Conservation (phyloP, 2,888 invertebrate species). For the Brachynemurus nebulosus region DNA sequence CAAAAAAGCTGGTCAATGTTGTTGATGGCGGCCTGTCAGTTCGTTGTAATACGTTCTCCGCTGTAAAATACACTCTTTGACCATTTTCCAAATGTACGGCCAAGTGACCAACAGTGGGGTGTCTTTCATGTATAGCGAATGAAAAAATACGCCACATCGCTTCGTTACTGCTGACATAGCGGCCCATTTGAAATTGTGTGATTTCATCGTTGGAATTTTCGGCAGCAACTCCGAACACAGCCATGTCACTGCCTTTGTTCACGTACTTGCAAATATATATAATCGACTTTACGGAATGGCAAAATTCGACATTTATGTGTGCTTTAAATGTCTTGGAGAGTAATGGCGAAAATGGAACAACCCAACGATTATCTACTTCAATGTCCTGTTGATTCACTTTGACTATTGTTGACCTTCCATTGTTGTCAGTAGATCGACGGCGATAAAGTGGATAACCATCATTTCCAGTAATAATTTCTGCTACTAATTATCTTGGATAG, state of each 20-base stretch:
- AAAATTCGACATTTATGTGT: conserved; percentile 30
- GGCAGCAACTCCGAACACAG: conserved; percentile 22
- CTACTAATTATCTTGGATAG: conserved; percentile 13
- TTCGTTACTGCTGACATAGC: conserved; percentile 23
- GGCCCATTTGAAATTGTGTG: conserved; percentile 18
- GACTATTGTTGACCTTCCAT: conserved; percentile 16
- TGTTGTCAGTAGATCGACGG: conserved; percentile 18
- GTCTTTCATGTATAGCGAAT: conserved; percentile 21
- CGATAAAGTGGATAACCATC: conserved; percentile 15
- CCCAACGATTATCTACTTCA: conserved; percentile 24
- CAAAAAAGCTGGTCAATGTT: conserved; percentile 18
- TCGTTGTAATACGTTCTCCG: conserved; percentile 6
- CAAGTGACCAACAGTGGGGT: conserved; percentile 22
- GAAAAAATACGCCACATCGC: conserved; percentile 20
- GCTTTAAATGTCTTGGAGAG: conserved; percentile 23
- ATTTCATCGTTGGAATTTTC: conserved; percentile 21
- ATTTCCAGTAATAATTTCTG: conserved; percentile 18
- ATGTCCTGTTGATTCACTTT: conserved; percentile 16
- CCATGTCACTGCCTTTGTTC: conserved; percentile 29
- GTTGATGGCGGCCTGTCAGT: conserved; percentile 12
- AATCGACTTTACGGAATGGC: conserved; percentile 29
- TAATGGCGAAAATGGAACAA: conserved; percentile 26
- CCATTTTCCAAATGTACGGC: conserved; percentile 9
- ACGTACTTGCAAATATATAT: conserved; percentile 31
- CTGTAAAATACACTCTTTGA: conserved; percentile 5